Evolutionary conservation across 2,797 vertebrate species (phyloP).

Genomic region (Nannoperca obscura): DNA sequence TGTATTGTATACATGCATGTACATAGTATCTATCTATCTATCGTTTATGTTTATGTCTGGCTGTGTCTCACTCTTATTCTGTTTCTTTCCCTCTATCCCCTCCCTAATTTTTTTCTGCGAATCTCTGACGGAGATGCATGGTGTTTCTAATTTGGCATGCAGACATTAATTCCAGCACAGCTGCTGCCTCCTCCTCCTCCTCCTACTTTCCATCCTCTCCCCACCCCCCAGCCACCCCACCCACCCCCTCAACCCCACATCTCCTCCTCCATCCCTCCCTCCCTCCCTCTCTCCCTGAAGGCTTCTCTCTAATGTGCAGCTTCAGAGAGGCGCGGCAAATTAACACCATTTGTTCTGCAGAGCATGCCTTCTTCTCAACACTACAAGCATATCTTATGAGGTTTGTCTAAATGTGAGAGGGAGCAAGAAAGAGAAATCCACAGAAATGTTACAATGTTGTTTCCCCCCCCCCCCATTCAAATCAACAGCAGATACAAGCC

Average conservation of each 20-base stretch:
- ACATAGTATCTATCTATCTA: conserved; percentile 33
- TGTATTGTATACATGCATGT: background rate
- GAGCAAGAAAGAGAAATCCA: conserved; percentile 68
- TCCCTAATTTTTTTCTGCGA: conserved; percentile 71
- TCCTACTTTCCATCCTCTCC: conserved; percentile 60
- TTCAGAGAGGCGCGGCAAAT: conserved; percentile 92
- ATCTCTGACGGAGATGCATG: conserved; percentile 91
- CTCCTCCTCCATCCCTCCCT: conserved; percentile 66
- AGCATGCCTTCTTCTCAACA: conserved; percentile 91
- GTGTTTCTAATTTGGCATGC: conserved; percentile 91
- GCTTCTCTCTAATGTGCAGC: conserved; percentile 91
- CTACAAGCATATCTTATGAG: conserved; percentile 90
- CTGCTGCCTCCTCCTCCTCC: conserved; percentile 85
- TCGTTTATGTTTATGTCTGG: conserved; percentile 45
- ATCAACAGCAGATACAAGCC: conserved; percentile 55
- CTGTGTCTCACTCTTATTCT: conserved; percentile 55
- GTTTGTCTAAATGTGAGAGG: conserved; percentile 81
- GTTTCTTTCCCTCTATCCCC: conserved; percentile 56
- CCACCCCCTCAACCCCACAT: conserved; percentile 71
- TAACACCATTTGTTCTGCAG: conserved; percentile 96
- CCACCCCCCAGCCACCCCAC: conserved; percentile 71
- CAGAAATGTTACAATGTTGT: conserved; percentile 59
- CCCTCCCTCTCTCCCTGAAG: conserved; percentile 87
- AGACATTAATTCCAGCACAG: conserved; percentile 95
- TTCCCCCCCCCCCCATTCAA: conserved; percentile 18